phyloP scores from a whole-genome alignment of 2,888 invertebrate genomes.

The Nomada ruficornis region DNA sequence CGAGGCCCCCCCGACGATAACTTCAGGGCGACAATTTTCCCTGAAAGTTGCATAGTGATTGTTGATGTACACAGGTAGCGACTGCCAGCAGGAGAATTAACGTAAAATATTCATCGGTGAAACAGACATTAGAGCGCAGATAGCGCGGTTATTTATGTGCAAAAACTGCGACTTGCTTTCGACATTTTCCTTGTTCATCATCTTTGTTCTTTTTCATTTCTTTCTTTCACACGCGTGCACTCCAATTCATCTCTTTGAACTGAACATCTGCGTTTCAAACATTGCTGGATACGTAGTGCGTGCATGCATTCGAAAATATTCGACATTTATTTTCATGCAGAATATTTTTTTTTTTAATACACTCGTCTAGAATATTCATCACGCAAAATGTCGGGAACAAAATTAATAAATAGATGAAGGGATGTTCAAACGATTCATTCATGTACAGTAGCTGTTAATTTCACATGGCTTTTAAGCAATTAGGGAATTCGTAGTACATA shows the following conservation, averaged over 20 bases:
- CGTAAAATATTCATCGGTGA: conserved; percentile 6
- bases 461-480: conserved; percentile 1
- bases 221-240: neutral
- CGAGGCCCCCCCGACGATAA: neutral
- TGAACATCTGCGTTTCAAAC: too few relatives aligned
- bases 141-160: neutral
- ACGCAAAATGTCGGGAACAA: too few relatives aligned
- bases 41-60: neutral
- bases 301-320: too few relatives aligned
- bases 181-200: neutral
- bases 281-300: too few relatives aligned
- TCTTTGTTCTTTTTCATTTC: neutral
- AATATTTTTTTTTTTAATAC: too few relatives aligned
- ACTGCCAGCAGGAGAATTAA: conserved; percentile 1
- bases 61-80: neutral
- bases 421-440: too few relatives aligned
- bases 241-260: too few relatives aligned
- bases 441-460: neutral
- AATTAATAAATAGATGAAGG: too few relatives aligned
- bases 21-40: neutral
- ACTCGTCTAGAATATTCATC: too few relatives aligned
- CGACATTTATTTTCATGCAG: too few relatives aligned
- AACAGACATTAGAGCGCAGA: neutral
- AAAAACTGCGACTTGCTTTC: neutral
- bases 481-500: conserved; percentile 30